Evolutionary conservation across 2,113 vertebrate genomes (phyloP), one percentile per base, ranked within the genome.

Genomic region (Sorex araneus): DNA sequence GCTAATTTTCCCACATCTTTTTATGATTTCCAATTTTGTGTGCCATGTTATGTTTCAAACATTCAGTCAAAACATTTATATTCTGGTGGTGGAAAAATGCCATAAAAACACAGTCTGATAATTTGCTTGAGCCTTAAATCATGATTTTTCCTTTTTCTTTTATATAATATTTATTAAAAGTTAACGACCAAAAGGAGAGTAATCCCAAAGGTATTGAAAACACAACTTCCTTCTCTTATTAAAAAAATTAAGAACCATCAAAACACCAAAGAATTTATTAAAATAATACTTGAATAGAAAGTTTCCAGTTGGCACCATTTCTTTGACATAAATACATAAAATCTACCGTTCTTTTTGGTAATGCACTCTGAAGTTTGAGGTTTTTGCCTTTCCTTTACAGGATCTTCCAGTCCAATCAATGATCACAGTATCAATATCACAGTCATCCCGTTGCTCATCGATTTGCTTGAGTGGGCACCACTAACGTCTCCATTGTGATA

Each of bases 61-160:
- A 90, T 89, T 91, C 74, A 87, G n/a, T 78, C 25, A 81, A 50
- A 93, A 81, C 30, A 66, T 89, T 89, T 92, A 89, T n/a, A 73
- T 94, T 76, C n/a, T 69, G 21, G 27, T 23, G 87, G 92, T 79
- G 18, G 40, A 79, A 92, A 92, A 36, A 15, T 21, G 4, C 27
- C 23, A 71, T 43, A 76, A 87, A 95, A 94, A 54, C 16, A 66
- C n/a, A 82, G 36, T 19, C 28, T 47, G 30, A 81, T 54, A 79
- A 1, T 79, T 92, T 45, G 30, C 36, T 75, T 90, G 60, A 88
- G 7, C 2, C 32, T 93, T 85, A 71, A 86, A 34, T 25, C 19
- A 69, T 40, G 10, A 84, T 2, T 40, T 13, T 80, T 45, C 57
- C 2, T 32, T 7, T 66, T 27, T 87, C 6, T 81, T 43, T 79